These are phyloP conservation scores for Phasianus colchicus DNA, from an alignment of 2,113 vertebrate genomes.

Conservation along the genomic window DNA sequence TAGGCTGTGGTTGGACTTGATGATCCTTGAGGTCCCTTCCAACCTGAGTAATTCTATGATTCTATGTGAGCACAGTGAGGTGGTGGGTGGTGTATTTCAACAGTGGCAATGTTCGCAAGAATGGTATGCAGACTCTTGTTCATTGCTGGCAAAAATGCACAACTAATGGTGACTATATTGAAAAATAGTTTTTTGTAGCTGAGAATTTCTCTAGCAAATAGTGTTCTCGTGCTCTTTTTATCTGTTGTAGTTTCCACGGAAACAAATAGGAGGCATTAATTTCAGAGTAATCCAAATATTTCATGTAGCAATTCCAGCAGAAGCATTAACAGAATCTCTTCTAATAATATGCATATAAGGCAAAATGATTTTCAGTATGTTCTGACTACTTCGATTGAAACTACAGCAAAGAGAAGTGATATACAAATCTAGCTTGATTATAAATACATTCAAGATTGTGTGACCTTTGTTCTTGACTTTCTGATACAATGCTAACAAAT, in stretches of 20 bases:
- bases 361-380: background rate
- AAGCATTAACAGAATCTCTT: background rate
- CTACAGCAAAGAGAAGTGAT: background rate
- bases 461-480: background rate
- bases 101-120: too few relatives aligned
- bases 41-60: too few relatives aligned
- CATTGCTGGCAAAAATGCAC: too few relatives aligned
- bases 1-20: too few relatives aligned
- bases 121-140: too few relatives aligned
- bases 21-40: too few relatives aligned
- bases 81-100: too few relatives aligned
- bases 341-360: background rate
- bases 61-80: too few relatives aligned
- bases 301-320: background rate
- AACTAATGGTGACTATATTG: too few relatives aligned
- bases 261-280: background rate
- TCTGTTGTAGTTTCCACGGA: background rate
- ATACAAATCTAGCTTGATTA: background rate
- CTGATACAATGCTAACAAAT: background rate
- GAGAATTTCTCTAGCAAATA: too few relatives aligned
- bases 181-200: too few relatives aligned
- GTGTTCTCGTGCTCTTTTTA: background rate
- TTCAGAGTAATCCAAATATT: background rate
- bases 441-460: background rate
- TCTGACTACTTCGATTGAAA: background rate